Conservation (phyloP, 37 sponge, comb jelly and placozoan species). For the Beroe forskalii region DNA sequence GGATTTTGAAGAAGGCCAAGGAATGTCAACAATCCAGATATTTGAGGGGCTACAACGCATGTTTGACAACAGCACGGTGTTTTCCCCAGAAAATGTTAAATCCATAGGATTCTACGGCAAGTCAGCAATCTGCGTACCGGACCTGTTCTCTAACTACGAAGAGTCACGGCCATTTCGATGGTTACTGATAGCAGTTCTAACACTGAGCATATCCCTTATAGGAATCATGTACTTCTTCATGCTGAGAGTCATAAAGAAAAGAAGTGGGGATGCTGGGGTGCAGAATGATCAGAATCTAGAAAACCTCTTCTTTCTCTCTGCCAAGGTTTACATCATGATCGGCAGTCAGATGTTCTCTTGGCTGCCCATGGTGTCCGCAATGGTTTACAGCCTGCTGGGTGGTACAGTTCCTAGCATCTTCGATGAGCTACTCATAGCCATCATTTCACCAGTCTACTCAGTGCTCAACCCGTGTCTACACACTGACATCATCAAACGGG, state of each 20-base stretch:
- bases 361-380: neutral
- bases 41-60: neutral
- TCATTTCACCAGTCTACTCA: neutral
- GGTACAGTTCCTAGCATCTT: neutral
- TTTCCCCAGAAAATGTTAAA: neutral
- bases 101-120: neutral
- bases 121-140: neutral
- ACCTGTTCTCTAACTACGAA: neutral
- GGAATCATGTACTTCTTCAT: neutral
- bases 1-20: too few relatives aligned
- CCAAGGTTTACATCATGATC: neutral
- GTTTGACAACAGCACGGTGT: neutral
- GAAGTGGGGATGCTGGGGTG: neutral
- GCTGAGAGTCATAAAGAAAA: neutral
- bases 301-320: neutral
- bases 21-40: neutral
- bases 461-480: conserved; percentile 6
- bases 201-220: neutral
- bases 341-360: neutral
- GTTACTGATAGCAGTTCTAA: neutral
- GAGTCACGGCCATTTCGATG: neutral
- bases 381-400: conserved; percentile 16
- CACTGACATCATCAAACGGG: conserved; percentile 2
- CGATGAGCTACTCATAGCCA: neutral
- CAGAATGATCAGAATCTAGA: neutral